phyloP scores from a whole-genome alignment of 2,888 invertebrate genomes.

The Branchellion lobata region DNA sequence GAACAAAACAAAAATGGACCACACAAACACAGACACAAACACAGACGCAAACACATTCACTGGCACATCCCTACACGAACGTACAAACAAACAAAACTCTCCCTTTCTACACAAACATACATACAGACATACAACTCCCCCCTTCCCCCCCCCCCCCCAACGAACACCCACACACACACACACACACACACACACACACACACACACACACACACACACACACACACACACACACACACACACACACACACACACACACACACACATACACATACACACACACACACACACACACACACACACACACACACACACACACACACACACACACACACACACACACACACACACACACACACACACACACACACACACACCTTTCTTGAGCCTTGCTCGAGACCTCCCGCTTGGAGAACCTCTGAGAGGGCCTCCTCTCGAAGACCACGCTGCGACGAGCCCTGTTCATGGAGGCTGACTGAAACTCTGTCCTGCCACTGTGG shows the following conservation, averaged over 20 bases:
- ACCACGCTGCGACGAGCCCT: conserved; percentile 87
- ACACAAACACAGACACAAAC: too few relatives aligned
- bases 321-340: conserved; percentile 27
- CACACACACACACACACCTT: conserved; percentile 26
- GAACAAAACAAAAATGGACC: too few relatives aligned
- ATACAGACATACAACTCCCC: conserved; percentile 17
- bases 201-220: conserved; percentile 13
- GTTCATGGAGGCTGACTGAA: conserved; percentile 89
- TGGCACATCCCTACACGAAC: too few relatives aligned
- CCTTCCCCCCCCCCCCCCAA: too few relatives aligned
- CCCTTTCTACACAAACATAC: conserved; percentile 19
- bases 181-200: conserved; percentile 14
- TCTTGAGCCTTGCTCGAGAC: too few relatives aligned
- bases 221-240: background rate
- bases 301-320: conserved; percentile 18
- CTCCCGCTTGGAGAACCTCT: conserved; percentile 78
- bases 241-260: background rate
- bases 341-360: conserved; percentile 10
- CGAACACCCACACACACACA: conserved; percentile 1
- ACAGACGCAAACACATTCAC: too few relatives aligned
- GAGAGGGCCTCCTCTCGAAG: conserved; percentile 93
- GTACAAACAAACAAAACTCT: too few relatives aligned
- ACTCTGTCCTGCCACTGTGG: conserved; percentile 88
- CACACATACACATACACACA: conserved; percentile 27
- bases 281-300: conserved; percentile 41